Conservation (phyloP, 2,113 vertebrate genomes). For the Campylorhamphus procurvoides region DNA sequence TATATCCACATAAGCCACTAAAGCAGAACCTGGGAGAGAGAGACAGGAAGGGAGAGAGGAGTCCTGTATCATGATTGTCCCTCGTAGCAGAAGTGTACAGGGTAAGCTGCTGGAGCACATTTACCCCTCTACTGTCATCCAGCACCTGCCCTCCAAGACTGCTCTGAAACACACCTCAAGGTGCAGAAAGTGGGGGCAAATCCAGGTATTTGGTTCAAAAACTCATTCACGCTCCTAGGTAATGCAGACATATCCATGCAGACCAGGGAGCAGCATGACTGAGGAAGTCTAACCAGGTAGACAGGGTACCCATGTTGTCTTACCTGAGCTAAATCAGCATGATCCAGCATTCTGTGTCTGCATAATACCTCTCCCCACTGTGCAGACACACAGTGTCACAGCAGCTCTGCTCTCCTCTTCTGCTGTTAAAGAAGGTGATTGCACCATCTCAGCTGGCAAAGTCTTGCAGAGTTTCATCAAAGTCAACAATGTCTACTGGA, state of each 20-base stretch:
- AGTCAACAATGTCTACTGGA: background rate
- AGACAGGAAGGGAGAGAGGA: background rate
- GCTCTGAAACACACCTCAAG: background rate
- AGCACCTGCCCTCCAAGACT: background rate
- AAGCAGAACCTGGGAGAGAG: background rate
- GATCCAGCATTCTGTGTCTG: background rate
- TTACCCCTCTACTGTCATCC: background rate
- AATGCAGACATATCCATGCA: too few species aligned
- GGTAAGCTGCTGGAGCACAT: background rate
- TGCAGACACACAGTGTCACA: fast-evolving
- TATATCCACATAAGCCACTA: background rate
- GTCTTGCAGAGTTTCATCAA: background rate
- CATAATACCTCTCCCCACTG: fast-evolving
- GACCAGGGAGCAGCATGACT: background rate
- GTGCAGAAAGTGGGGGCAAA: background rate
- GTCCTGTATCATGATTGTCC: background rate
- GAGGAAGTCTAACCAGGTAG: background rate
- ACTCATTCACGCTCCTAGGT: background rate
- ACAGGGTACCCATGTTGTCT: fast-evolving
- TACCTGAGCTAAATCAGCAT: background rate
- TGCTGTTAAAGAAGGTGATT: background rate
- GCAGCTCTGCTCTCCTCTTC: background rate
- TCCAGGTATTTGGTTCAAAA: background rate
- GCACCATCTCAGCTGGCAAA: background rate
- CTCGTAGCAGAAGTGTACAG: background rate